These are phyloP conservation scores for Pristionchus exspectatus DNA, from an alignment of 2,888 invertebrate species.

Conservation along the genomic window DNA sequence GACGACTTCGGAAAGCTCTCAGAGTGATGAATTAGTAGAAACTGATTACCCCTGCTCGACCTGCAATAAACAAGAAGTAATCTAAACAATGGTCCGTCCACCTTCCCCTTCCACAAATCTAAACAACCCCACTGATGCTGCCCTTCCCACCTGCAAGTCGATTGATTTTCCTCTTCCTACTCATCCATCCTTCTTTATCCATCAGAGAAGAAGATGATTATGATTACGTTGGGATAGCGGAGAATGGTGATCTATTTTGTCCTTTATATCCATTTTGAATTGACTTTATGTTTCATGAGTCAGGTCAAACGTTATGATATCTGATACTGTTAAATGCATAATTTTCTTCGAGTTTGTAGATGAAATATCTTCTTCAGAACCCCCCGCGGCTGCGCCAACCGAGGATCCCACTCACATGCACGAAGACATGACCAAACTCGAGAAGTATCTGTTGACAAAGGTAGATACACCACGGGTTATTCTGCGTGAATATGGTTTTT, in stretches of 20 bases:
- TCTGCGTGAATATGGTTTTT: no score
- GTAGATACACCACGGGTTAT: neutral
- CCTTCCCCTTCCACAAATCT: neutral
- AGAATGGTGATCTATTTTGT: constrained; percentile 9
- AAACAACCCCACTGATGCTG: constrained; percentile 17
- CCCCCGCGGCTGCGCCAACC: neutral
- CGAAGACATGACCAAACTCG: constrained; percentile 6
- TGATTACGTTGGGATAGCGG: constrained; percentile 19
- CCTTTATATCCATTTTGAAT: neutral
- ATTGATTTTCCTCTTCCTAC: neutral
- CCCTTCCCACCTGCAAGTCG: neutral
- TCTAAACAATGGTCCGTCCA: neutral
- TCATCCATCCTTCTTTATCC: neutral
- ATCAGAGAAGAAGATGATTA: constrained; percentile 17
- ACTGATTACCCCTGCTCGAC: no score
- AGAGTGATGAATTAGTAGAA: neutral
- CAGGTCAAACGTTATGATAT: no score
- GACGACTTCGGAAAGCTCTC: neutral
- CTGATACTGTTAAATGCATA: no score
- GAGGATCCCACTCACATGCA: neutral
- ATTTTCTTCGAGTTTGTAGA: neutral
- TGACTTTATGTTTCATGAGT: neutral
- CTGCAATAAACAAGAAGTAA: neutral
- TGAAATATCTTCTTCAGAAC: neutral
- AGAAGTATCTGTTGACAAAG: neutral